Evolutionary conservation across 2,888 invertebrate species (phyloP), one percentile per base, ranked within the genome.

Genomic region (Xylota segnis): DNA sequence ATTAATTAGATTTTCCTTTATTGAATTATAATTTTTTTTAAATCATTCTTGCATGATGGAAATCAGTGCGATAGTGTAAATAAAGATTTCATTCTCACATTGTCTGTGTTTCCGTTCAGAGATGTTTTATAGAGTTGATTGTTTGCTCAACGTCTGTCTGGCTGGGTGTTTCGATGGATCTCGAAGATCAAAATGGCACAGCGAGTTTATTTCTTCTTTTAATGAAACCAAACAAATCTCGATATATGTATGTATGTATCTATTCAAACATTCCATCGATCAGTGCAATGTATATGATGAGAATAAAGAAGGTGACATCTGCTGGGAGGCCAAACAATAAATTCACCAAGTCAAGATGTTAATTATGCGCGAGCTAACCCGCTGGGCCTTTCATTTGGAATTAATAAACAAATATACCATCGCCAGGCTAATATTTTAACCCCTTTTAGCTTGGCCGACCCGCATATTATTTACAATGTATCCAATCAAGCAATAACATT

Each of bases 1-100:
- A 63, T 72, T 86, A 86, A 86, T 86, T 86, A 86, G 63, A 61
- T 82, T 43, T 45, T 68, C 43, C 75, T 56, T 76, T 82, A 86
- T 86, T 86, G 86, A 86, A 86, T 86, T 86, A 81, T 82, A 72
- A 86, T 86, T 68, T 74, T 56, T 74, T 56, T 50, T 34, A 76
- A 76, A 56, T 68, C 29, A 29, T 70, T 58, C 83, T 37, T 58
- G 43, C 45, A 45, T 70, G 65, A 45, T 75, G 54, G 54, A 76
- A 81, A 81, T 61, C 71, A 61, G 66, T 61, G 47, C 71, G 70
- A 59, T 74, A 59, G 72, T 72, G 81, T 76, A 76, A 76, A 86
- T 71, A 76, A 75, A 59, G 54, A 56, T 56, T 66, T 61, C 34
- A 43, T 63, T 79, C 27, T 56, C 78, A 61, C 32, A 61, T 71